These are phyloP conservation scores for Dascillus cervinus DNA, from an alignment of 2,888 invertebrate genomes.

Conservation along the genomic window DNA sequence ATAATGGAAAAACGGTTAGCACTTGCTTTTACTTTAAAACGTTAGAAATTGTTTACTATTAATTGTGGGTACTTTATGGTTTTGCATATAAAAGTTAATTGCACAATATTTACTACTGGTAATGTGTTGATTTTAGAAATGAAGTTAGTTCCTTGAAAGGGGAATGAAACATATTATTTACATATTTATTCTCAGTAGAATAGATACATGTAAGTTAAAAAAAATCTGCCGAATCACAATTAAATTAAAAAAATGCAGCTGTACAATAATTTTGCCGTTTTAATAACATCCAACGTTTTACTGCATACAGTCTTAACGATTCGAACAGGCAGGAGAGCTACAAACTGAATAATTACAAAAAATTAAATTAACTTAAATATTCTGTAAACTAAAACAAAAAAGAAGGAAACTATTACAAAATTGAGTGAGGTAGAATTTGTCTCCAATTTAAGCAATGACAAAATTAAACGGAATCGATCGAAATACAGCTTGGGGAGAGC, in stretches of 20 bases:
- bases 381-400: slow-evolving; percentile 20
- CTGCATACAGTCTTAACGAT: slow-evolving; percentile 33
- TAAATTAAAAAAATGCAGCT: slow-evolving; percentile 31
- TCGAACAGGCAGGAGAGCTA: slow-evolving; percentile 30
- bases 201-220: slow-evolving; percentile 34
- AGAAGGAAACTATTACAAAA: slow-evolving; percentile 27
- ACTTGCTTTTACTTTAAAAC: too few species aligned
- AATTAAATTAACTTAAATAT: slow-evolving; percentile 22
- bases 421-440: slow-evolving; percentile 41
- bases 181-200: slow-evolving; percentile 37
- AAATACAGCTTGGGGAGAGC: slow-evolving; percentile 3
- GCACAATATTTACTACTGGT: too few species aligned
- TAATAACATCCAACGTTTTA: slow-evolving; percentile 15
- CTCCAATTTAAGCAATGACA: slow-evolving; percentile 28
- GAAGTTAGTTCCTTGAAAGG: too few species aligned
- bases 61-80: too few species aligned
- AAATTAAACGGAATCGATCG: slow-evolving; percentile 14
- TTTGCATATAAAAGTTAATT: too few species aligned
- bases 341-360: slow-evolving; percentile 26
- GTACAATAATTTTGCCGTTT: slow-evolving; percentile 20
- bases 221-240: slow-evolving; percentile 34
- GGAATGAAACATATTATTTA: slow-evolving; percentile 27
- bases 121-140: too few species aligned
- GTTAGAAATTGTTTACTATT: too few species aligned
- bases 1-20: too few species aligned